A percentile compares a stretch with the other conserved stretches of the same genome.
These are phyloP conservation scores for Caerostris darwini DNA, from an alignment of 1,140 invertebrate species.

Conservation along the genomic window DNA sequence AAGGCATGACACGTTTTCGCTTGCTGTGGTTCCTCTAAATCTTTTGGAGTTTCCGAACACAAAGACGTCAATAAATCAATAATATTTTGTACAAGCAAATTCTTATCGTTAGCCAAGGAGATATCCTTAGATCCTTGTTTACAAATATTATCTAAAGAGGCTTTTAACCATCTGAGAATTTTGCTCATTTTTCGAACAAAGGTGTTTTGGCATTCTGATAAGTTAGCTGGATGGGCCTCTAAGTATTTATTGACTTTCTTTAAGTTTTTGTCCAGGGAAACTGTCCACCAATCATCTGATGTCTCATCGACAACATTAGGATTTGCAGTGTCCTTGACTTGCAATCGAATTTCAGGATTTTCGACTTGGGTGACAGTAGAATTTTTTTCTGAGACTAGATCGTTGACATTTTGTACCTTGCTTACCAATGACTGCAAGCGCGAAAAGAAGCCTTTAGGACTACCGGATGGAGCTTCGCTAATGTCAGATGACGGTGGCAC, in stretches of 20 bases:
- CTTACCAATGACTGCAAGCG: constrained; percentile 45
- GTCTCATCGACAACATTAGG: not conserved
- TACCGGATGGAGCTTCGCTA: constrained; percentile 3
- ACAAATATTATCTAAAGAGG: constrained; percentile 32
- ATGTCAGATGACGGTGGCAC: not conserved
- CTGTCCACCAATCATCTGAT: constrained; percentile 57
- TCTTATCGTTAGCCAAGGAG: constrained; percentile 6
- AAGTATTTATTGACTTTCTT: constrained; percentile 5
- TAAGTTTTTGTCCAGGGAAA: not conserved
- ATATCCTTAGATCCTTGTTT: not conserved
- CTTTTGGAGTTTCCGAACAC: not conserved
- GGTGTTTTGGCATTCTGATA: constrained; percentile 58
- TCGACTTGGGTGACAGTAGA: not conserved
- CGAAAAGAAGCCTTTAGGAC: constrained; percentile 60
- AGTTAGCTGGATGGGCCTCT: constrained; percentile 27
- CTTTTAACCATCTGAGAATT: constrained; percentile 46
- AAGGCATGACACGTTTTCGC: not conserved
- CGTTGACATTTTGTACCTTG: constrained; percentile 46
- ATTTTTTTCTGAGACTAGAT: not conserved
- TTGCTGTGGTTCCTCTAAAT: not conserved
- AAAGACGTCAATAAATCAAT: constrained; percentile 9
- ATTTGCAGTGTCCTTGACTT: constrained; percentile 51
- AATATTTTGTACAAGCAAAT: constrained; percentile 4
- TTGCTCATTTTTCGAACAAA: constrained; percentile 44
- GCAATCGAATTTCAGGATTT: constrained; percentile 67